Base-by-base conservation (phyloP, 2,113 vertebrate species). In the Rhinichthys klamathensis region DNA sequence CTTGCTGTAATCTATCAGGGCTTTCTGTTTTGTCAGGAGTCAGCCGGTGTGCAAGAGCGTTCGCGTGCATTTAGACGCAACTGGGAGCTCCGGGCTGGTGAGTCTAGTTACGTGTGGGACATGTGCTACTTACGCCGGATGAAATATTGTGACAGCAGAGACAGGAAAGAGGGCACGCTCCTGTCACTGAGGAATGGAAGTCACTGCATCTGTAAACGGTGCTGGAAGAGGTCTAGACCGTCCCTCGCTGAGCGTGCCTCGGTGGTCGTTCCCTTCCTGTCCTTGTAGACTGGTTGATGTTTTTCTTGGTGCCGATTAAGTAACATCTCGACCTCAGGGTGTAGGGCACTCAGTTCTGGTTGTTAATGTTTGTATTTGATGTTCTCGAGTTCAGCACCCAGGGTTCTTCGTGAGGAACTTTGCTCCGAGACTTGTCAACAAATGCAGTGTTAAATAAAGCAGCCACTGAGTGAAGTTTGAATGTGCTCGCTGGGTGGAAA, bases 1-100 rank as follows among this genome's bases (percentile, higher is more conserved):
- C 90, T 90, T 88, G 91, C 89, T 89, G 83, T 90, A 89, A 70
- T 87, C 87, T 85, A 60, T 84, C 27, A 90, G 90, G 61, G 83
- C 69, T 79, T 51, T 85, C 25, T 56, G 85, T 90, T 79, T 83
- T 51, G 27, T 73, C 87, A 84, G 86, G 90, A 91, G 89, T 92
- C 90, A 92, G 32, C 61, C 27, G 41, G 80, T 12, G 70, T 65
- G 51, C 35, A 13, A 16, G 65, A 69, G 46, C 56, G 10, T 80
- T n/a, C 54, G 32, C 6, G n/a, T 49, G 65, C 49, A 74, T 63
- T 44, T 49, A 63, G 69, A 32, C 11, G 10, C 83, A 25, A 7
- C 44, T 80, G 84, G 76, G 77, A 82, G 61, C 32, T 30, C 30
- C 11, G 30, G 51, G 58, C 65, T 41, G 83, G 70, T 32, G 76